These are phyloP conservation scores for Mionectes macconnelli DNA, from an alignment of 2,113 vertebrate genomes.

Conservation along the genomic window DNA sequence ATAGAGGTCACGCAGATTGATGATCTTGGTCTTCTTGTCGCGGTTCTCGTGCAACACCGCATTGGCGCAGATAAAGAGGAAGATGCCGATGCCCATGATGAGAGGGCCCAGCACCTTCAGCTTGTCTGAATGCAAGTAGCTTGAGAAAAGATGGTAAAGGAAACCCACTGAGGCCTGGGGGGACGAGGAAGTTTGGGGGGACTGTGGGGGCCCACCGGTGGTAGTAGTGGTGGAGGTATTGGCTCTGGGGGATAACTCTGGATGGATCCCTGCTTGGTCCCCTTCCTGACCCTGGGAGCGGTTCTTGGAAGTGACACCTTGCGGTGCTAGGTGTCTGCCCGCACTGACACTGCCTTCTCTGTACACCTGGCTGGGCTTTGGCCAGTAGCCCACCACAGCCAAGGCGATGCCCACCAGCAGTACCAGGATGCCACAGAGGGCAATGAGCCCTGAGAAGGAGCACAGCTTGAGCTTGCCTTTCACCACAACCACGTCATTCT, in stretches of 20 bases:
- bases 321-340: not conserved
- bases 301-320: slow-evolving; percentile 6
- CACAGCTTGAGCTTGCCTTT: slow-evolving; percentile 92
- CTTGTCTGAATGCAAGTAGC: slow-evolving; percentile 91
- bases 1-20: slow-evolving; percentile 95
- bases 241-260: not conserved
- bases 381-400: slow-evolving; percentile 95
- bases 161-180: slow-evolving; percentile 66
- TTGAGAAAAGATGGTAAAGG: slow-evolving; percentile 82
- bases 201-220: not conserved
- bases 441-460: slow-evolving; percentile 88
- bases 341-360: slow-evolving; percentile 66
- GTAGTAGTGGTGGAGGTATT: slow-evolving; percentile 37
- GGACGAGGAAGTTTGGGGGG: not conserved
- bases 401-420: slow-evolving; percentile 88
- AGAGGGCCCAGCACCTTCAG: slow-evolving; percentile 94
- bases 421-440: slow-evolving; percentile 86
- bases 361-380: slow-evolving; percentile 75
- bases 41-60: slow-evolving; percentile 94
- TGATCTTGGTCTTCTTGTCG: slow-evolving; percentile 94
- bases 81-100: slow-evolving; percentile 96
- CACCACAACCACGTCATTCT: slow-evolving; percentile 93
- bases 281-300: slow-evolving; percentile 17
- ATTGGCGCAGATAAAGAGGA: slow-evolving; percentile 97
- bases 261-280: not conserved